These are phyloP conservation scores for Trematocara marginatum DNA, from an alignment of 2,113 vertebrate genomes.

Conservation along the genomic window DNA sequence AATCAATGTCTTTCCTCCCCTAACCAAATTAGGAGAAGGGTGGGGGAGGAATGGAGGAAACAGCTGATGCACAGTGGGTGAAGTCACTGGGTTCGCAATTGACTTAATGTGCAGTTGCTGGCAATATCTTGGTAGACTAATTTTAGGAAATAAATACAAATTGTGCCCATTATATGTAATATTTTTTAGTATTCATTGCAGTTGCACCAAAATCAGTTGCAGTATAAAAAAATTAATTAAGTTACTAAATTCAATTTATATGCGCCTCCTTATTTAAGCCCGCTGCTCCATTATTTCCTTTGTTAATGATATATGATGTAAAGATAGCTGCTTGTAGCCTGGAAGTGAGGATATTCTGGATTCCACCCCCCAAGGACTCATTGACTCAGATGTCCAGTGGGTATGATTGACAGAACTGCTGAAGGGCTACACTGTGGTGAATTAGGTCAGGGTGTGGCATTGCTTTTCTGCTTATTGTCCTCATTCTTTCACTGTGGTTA, in stretches of 20 bases:
- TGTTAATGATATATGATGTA: neutral
- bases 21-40: conserved; percentile 56
- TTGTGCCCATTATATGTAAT: neutral
- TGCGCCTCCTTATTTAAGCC: neutral
- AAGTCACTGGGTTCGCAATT: conserved; percentile 39
- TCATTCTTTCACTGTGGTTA: conserved; percentile 61
- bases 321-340: neutral
- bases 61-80: conserved; percentile 65
- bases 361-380: conserved; percentile 23
- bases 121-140: neutral
- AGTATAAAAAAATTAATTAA: neutral
- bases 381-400: conserved; percentile 36
- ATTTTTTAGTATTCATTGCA: neutral
- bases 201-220: neutral
- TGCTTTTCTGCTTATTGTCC: conserved; percentile 53
- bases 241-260: neutral
- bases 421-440: conserved; percentile 40
- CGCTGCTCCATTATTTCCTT: neutral
- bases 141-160: neutral
- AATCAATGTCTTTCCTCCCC: conserved; percentile 44
- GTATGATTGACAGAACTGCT: conserved; percentile 55
- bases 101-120: conserved; percentile 20
- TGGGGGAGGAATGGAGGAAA: conserved; percentile 59
- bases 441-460: conserved; percentile 63
- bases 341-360: neutral